Base-by-base conservation (phyloP, 2,113 vertebrate genomes). In the Ochotona princeps region DNA sequence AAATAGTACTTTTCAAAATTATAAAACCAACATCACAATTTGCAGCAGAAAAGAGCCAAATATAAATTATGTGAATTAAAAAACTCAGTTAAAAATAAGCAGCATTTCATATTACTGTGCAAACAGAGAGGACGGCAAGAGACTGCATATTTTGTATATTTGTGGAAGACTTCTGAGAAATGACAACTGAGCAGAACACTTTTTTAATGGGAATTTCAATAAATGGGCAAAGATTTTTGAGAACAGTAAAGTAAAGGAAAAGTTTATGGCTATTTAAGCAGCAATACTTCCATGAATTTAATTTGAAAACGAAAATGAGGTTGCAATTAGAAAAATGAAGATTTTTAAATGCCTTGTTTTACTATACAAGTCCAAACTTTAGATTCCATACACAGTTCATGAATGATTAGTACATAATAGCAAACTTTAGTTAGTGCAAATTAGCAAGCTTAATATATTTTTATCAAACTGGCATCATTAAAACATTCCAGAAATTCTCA, bases 181-280 rank as follows among this genome's bases (percentile, higher is more conserved):
- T 87, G 5, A 12, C 5, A 87, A 60, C 47, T 85, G 26, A 90
- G 25, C 32, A 91, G 26, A 87, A 74, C 81, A 23, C 86, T 73
- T 57, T 88, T 7, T 49, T 32, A 11, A 57, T 51, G 73, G 25
- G 17, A 78, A 87, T 94, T 91, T 88, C 47, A 94, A 57, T 47
- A 57, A 61, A 51, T n/a, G 15, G 18, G 9, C 51, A 61, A 90
- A 74, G 7, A 54, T 14, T 54, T 88, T 90, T 79, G 9, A 91
- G 88, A 35, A 61, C 44, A n/a, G 92, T 66, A 44, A 72, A 26
- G 79, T 54, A 72, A 21, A 76, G 61, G n/a, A 44, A 44, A 44
- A 67, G 4, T 65, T 63, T 44, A n/a, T 78, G 20, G 0, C 87
- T 87, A 78, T 35, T 4, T 35, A 3, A 73, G 15, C 9, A 35